Evolutionary conservation across 2,888 invertebrate genomes (phyloP).

Genomic region (Coleophora deauratella): DNA sequence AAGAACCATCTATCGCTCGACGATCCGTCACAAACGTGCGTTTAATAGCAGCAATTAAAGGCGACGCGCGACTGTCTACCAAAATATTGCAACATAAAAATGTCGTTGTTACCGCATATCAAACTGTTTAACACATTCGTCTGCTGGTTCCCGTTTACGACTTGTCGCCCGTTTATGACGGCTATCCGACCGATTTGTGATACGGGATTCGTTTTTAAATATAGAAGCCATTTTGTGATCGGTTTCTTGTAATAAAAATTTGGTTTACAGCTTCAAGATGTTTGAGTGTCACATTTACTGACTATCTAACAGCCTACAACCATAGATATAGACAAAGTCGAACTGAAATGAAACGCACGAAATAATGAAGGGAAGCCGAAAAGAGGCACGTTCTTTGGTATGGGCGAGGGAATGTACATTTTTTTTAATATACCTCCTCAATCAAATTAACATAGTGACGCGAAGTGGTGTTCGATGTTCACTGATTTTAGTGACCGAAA

Average conservation of each 20-base stretch:
- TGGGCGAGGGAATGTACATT: too few relatives aligned
- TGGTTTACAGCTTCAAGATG: constrained; percentile 1
- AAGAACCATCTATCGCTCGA: constrained; percentile 49
- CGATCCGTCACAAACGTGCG: constrained; percentile 55
- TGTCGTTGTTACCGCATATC: constrained; percentile 59
- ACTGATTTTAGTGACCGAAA: constrained; percentile 28
- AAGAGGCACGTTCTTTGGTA: too few relatives aligned
- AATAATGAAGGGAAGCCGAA: too few relatives aligned
- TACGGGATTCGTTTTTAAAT: constrained; percentile 35
- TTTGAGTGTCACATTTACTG: neutral
- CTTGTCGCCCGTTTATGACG: constrained; percentile 53
- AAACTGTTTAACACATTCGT: constrained; percentile 65
- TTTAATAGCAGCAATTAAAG: constrained; percentile 67
- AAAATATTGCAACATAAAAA: constrained; percentile 66
- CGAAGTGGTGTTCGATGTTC: too few relatives aligned
- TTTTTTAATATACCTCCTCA: too few relatives aligned
- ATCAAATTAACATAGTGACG: too few relatives aligned
- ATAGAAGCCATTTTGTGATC: constrained; percentile 29
- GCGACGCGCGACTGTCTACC: constrained; percentile 49
- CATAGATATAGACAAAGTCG: too few relatives aligned
- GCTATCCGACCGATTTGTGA: constrained; percentile 47
- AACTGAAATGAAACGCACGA: too few relatives aligned
- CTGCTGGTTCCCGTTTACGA: constrained; percentile 44
- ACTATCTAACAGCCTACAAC: too few relatives aligned
- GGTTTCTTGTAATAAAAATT: constrained; percentile 13